Conservation (phyloP, 2,113 vertebrate species). For the Myrmophylax atrothorax region DNA sequence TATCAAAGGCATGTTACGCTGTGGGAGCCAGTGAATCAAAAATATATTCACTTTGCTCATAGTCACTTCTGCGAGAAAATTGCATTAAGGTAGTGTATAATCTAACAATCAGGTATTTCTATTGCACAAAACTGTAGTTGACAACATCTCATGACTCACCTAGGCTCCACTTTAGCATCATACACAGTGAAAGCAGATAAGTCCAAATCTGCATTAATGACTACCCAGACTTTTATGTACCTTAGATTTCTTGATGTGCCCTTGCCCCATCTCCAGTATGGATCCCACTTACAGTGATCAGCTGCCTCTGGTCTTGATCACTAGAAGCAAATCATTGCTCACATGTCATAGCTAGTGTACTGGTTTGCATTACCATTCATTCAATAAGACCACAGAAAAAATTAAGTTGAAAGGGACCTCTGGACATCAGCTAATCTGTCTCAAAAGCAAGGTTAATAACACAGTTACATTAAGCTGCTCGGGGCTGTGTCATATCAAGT, state of each 20-base stretch:
- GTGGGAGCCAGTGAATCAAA: neutral
- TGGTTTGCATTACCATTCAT: neutral
- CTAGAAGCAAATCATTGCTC: neutral
- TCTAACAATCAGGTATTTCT: neutral
- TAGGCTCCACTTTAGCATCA: neutral
- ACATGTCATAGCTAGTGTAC: neutral
- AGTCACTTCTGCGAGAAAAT: neutral
- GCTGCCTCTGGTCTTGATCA: neutral
- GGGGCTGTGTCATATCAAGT: neutral
- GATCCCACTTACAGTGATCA: neutral
- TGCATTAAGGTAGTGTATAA: neutral
- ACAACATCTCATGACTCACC: neutral
- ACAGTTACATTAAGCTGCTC: neutral
- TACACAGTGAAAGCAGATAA: neutral
- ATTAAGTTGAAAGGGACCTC: neutral
- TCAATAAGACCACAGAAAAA: neutral
- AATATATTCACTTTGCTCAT: neutral
- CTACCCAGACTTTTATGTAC: neutral
- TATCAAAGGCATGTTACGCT: neutral
- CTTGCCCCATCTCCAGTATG: neutral
- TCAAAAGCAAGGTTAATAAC: neutral
- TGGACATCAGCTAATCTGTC: neutral
- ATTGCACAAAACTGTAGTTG: neutral
- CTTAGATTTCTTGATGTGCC: rapidly evolving
- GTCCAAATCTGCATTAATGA: neutral